Evolutionary conservation across 2,888 invertebrate genomes (phyloP), one percentile per base, ranked within the genome.

Genomic region (Cephus runcator): DNA sequence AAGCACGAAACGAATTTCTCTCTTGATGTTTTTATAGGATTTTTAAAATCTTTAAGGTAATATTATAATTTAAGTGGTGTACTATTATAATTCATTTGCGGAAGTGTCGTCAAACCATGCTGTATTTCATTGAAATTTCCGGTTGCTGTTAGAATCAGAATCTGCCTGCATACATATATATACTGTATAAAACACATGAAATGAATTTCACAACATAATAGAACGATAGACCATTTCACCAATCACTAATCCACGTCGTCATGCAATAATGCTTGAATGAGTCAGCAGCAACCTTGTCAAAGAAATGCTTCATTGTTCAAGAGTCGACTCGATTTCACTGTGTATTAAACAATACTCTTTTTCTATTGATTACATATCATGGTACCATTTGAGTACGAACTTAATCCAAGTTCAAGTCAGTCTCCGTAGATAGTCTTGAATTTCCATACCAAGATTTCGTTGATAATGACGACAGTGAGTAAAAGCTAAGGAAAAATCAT

Each of bases 301-400:
- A 56, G 9, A 56, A 56, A 56, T 56, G 23, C 40, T 56, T 23
- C 23, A 56, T 56, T 56, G 40, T 23, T 56, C 40, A 6, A 56
- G 40, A 56, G 40, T 23, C 23, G 23, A 23, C 23, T 56, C 23
- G 40, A 56, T 56, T 56, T 56, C 40, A 56, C 40, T 69, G 23
- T 69, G 69, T 69, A 35, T 69, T 69, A 31, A 23, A 75, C 75
- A 75, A 11, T 75, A 34, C 75, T 34, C 40, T 69, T 75, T 75
- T 34, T 40, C 23, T 40, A 40, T 40, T 40, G 40, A 40, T 40
- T 40, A 40, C 4, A 23, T 40, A 40, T 40, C 15, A 40, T 56
- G 15, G 40, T 1, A 23, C 23, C 0, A 23, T 56, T 56, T 23
- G 15, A 56, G 23, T 56, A 56, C 40, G 23, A 56, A 56, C 1